These are phyloP conservation scores for Plusia festucae DNA, from an alignment of 2,888 invertebrate species.

Conservation along the genomic window DNA sequence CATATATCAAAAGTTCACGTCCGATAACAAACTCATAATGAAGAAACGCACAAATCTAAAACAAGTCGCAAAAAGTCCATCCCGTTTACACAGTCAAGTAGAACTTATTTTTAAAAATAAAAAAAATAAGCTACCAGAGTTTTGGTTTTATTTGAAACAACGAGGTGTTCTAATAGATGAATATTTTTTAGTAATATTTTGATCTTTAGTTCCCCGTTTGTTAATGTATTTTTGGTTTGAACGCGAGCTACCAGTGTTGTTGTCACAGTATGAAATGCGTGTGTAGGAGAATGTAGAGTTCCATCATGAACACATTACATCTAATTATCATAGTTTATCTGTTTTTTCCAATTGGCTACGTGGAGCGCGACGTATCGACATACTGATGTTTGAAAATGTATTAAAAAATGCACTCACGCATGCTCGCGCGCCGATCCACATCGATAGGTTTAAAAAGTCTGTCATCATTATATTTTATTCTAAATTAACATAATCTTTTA, in stretches of 20 bases:
- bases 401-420: constrained; percentile 80
- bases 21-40: constrained; percentile 55
- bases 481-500: background rate
- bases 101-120: constrained; percentile 78
- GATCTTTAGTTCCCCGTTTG: constrained; percentile 76
- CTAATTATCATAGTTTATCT: constrained; percentile 87
- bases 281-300: constrained; percentile 68
- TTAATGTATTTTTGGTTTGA: constrained; percentile 50
- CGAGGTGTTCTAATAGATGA: constrained; percentile 76
- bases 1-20: constrained; percentile 59
- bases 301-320: constrained; percentile 79
- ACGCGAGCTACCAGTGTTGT: constrained; percentile 68
- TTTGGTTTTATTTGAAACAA: constrained; percentile 50
- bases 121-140: constrained; percentile 81
- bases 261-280: constrained; percentile 75
- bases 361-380: constrained; percentile 84
- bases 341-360: constrained; percentile 86
- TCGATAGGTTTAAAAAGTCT: constrained; percentile 84
- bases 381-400: constrained; percentile 78
- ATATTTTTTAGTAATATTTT: constrained; percentile 79
- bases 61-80: constrained; percentile 21
- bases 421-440: constrained; percentile 77
- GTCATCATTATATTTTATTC: constrained; percentile 61
- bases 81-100: constrained; percentile 61
- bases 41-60: constrained; percentile 61